Evolutionary conservation across 1,140 invertebrate species (phyloP).

Genomic region (Drosophila obscura): DNA sequence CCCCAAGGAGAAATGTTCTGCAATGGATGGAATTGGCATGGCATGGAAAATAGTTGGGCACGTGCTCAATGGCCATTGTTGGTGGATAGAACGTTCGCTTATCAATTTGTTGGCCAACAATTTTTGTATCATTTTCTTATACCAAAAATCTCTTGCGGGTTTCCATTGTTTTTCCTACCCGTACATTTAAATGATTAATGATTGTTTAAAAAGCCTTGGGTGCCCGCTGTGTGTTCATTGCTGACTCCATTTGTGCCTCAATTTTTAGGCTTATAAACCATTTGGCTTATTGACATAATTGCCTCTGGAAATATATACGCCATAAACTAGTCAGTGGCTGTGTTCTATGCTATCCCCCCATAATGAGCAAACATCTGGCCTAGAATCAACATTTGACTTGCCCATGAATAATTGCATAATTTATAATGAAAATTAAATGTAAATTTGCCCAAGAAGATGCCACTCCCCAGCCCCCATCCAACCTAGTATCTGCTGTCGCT

Average conservation of each 20-base stretch:
- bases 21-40: too few relatives aligned
- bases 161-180: constrained; percentile 45
- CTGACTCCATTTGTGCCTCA: too few relatives aligned
- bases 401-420: constrained; percentile 68
- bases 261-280: constrained; percentile 42
- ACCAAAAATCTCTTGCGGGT: constrained; percentile 12
- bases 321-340: constrained; percentile 32
- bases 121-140: constrained; percentile 9
- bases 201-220: constrained; percentile 27
- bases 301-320: constrained; percentile 29
- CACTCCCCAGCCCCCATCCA: background rate
- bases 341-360: constrained; percentile 27
- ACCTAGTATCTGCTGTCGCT: background rate
- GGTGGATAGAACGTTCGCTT: constrained; percentile 9
- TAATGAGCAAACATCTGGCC: constrained; percentile 64
- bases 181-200: constrained; percentile 69
- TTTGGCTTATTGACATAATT: constrained; percentile 78
- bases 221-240: constrained; percentile 3
- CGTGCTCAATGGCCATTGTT: constrained; percentile 32
- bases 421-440: constrained; percentile 75
- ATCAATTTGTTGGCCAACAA: constrained; percentile 44
- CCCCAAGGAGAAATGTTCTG: constrained; percentile 2
- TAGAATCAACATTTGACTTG: constrained; percentile 63
- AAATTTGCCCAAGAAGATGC: constrained; percentile 53
- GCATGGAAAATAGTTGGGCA: constrained; percentile 29